Conservation (phyloP, 2,797 vertebrate species). For the Tapirus indicus region DNA sequence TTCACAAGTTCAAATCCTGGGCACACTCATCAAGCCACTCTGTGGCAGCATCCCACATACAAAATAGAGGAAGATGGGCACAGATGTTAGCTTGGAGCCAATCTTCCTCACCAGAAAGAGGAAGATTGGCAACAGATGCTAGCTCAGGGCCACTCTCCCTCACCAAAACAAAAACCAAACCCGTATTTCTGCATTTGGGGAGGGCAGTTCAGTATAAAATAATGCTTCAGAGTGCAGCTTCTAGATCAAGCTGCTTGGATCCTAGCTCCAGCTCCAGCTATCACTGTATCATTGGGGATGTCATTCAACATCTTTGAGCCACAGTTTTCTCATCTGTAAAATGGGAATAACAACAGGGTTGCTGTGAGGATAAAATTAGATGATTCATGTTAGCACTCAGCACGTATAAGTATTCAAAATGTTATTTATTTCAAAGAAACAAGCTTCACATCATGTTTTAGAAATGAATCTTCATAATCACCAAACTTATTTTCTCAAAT, state of each 20-base stretch:
- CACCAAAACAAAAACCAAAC: too few relatives aligned
- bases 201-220: not conserved
- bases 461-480: slow-evolving; percentile 17
- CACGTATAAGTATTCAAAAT: not conserved
- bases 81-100: too few relatives aligned
- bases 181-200: not conserved
- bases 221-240: not conserved
- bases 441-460: not conserved
- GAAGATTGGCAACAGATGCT: too few relatives aligned
- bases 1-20: too few relatives aligned
- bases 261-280: not conserved
- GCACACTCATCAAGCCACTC: too few relatives aligned
- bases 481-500: slow-evolving; percentile 16
- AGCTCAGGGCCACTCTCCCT: too few relatives aligned
- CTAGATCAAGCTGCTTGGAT: not conserved
- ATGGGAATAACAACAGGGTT: not conserved
- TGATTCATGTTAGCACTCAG: not conserved
- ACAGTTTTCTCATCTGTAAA: not conserved
- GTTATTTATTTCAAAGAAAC: not conserved
- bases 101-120: too few relatives aligned
- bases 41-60: too few relatives aligned
- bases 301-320: not conserved
- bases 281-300: not conserved
- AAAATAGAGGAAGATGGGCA: too few relatives aligned
- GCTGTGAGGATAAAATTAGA: not conserved